Base-by-base conservation (phyloP, 2,797 vertebrate species). In the Hirundo rustica region DNA sequence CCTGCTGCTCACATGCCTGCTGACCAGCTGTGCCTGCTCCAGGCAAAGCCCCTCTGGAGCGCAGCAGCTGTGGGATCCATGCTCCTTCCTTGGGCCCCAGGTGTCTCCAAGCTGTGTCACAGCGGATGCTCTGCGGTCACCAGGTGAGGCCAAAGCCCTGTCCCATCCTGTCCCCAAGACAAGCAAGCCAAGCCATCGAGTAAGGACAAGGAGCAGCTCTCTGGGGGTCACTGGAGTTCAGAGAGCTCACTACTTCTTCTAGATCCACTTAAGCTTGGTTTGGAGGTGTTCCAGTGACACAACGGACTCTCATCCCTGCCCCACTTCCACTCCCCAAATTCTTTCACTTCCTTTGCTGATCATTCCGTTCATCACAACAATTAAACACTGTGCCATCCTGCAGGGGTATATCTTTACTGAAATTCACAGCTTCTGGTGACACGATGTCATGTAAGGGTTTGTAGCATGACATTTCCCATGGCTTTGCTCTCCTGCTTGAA, bases 101-200 rank as follows among this genome's bases (percentile, higher is more conserved):
- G 21, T 79, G 72, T 25, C 55, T 30, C 22, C 5, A 5, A 58
- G 72, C 60, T 62, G 42, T 40, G 66, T 36, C 48, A 10, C 25
- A 40, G 21, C 0, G 1, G 11, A 1, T 20, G 13, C 50, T 55
- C 13, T 73, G 53, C 44, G 34, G 15, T 10, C 13, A 10, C 47
- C 36, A 47, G 40, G 61, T 19, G 64, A 40, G 23, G 16, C 29
- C 45, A 30, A 57, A 74, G 66, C 50, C n/a, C 13, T 0, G 4
- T 45, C 57, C 61, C 13, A 2, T 38, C 64, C 68, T 67, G 32
- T 38, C 38, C 29, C 42, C 71, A 44, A 4, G 32, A 11, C 40
- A 42, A 45, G 44, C 58, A 32, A 30, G 44, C 22, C n/a, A 34
- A 44, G 38, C 48, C 47, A 15, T 22, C 1, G 18, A 48, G 64